phyloP scores from a whole-genome alignment of 2,888 invertebrate species.

The Anorthoa munda region DNA sequence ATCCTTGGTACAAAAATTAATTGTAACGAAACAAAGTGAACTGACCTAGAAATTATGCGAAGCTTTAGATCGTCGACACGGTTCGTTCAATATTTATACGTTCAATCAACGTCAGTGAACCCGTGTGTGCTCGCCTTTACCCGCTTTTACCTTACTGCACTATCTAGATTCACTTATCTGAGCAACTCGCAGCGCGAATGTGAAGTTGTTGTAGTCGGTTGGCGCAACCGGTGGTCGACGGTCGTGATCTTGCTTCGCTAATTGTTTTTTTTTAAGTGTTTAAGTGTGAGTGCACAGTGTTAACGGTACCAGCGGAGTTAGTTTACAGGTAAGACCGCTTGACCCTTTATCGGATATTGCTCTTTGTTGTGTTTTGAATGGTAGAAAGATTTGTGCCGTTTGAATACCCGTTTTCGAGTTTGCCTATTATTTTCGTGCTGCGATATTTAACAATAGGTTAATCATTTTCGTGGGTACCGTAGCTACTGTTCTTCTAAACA shows the following conservation, averaged over 20 bases:
- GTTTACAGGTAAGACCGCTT: constrained; percentile 62
- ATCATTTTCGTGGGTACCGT: constrained; percentile 33
- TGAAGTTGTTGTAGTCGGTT: constrained; percentile 76
- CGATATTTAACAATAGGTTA: constrained; percentile 30
- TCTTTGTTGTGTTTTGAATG: constrained; percentile 47
- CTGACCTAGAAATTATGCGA: constrained; percentile 61
- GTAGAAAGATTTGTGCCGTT: constrained; percentile 43
- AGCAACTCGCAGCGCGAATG: constrained; percentile 75
- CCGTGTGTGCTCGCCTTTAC: constrained; percentile 73
- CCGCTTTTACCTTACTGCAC: constrained; percentile 82
- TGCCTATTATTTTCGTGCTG: constrained; percentile 53
- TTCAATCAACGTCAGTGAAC: constrained; percentile 70
- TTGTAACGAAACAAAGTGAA: constrained; percentile 32
- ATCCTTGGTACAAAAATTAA: constrained; percentile 15
- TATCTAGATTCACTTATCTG: constrained; percentile 88
- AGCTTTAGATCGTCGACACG: constrained; percentile 58
- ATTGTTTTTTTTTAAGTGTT: constrained; percentile 69
- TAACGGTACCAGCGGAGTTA: constrained; percentile 68
- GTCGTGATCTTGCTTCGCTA: constrained; percentile 73
- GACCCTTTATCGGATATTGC: constrained; percentile 62
- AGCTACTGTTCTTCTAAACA: background rate
- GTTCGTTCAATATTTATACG: constrained; percentile 63
- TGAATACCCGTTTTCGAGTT: constrained; percentile 40
- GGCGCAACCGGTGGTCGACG: constrained; percentile 78
- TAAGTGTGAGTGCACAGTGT: constrained; percentile 73